Base-by-base conservation (phyloP, 2,888 invertebrate species). In the Quadroppia sp. region DNA sequence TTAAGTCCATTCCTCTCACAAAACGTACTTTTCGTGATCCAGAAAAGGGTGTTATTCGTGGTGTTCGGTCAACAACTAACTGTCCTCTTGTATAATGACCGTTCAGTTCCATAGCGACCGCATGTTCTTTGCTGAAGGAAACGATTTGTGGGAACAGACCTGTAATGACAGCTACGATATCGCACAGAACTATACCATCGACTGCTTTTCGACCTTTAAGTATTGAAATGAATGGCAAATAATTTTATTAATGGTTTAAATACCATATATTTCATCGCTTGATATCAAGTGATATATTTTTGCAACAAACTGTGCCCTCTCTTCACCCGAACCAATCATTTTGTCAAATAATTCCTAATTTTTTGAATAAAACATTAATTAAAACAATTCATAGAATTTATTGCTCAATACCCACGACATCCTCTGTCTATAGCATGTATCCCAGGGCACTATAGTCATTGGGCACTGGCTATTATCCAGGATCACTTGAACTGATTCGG, bases 401-500 rank as follows among this genome's bases (percentile, higher is more conserved):
- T 40, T 36, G 2, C 7, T 2, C 1, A n/a, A 36, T 25, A 25
- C 64, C 20, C 28, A 74, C 80, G 80, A 78, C 81, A 85, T 85
- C 80, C 82, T 79, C 32, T 81, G 77, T 0, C 88, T 83, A 81
- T 20, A 25, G 25, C 42, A 23, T 36, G 42, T 45, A 25, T 91
- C 91, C 89, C 89, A 90, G 0, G 90, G 88, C 7, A 89, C 80
- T 30, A 90, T 81, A 71, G 83, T 85, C 1, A 89, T 83, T 15
- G 88, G 88, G 71, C 81, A 81, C 59, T 81, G 82, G 45, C 87
- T 82, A 78, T 85, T 85, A 32, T 85, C 83, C n/a, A 91, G 82
- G n/a, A 89, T 87, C 69, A 90, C 87, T 78, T 87, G 84, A 0
- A 89, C 90, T 2, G 90, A 89, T 82, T 92, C 91, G 0, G 91